Conservation (phyloP, 2,113 vertebrate species). For the Podarcis raffonei region DNA sequence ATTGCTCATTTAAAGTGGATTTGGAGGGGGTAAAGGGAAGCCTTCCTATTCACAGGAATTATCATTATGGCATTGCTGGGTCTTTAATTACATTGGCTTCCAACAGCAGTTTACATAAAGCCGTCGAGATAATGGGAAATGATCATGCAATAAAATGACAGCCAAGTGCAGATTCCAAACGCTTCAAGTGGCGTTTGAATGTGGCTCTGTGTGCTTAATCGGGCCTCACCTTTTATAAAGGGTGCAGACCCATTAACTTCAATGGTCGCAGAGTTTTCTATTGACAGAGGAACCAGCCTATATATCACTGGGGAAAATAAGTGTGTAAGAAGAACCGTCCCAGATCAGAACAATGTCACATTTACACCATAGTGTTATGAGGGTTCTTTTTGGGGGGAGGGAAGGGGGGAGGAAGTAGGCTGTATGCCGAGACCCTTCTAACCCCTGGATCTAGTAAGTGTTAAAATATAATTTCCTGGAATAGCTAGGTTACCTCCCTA, state of each 20-base stretch:
- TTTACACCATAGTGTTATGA: too few relatives aligned
- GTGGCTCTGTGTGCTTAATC: conserved; percentile 63
- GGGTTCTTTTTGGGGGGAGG: too few relatives aligned
- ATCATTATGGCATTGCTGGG: conserved; percentile 77
- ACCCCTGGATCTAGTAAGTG: too few relatives aligned
- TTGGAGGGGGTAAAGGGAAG: conserved; percentile 67
- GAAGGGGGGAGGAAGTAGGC: too few relatives aligned
- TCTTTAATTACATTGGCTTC: conserved; percentile 79
- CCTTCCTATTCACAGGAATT: conserved; percentile 75
- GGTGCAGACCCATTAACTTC: conserved; percentile 57
- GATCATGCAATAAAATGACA: conserved; percentile 74
- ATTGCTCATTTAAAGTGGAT: conserved; percentile 69
- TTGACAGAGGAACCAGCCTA: background rate
- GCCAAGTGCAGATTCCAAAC: conserved; percentile 63
- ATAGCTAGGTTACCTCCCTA: too few relatives aligned
- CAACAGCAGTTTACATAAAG: conserved; percentile 71
- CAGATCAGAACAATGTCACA: background rate
- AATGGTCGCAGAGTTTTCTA: conserved; percentile 46
- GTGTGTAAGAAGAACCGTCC: background rate
- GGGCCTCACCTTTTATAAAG: conserved; percentile 35
- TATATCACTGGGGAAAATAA: rapidly evolving
- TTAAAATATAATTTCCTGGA: too few relatives aligned
- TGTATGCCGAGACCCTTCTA: too few relatives aligned
- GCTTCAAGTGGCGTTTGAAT: conserved; percentile 67
- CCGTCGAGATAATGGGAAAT: conserved; percentile 71